Percentiles rank a stretch among this genome's conserved stretches.
These are phyloP conservation scores for Liodrosophila aerea DNA, from an alignment of 2,888 invertebrate species.

Conservation along the genomic window DNA sequence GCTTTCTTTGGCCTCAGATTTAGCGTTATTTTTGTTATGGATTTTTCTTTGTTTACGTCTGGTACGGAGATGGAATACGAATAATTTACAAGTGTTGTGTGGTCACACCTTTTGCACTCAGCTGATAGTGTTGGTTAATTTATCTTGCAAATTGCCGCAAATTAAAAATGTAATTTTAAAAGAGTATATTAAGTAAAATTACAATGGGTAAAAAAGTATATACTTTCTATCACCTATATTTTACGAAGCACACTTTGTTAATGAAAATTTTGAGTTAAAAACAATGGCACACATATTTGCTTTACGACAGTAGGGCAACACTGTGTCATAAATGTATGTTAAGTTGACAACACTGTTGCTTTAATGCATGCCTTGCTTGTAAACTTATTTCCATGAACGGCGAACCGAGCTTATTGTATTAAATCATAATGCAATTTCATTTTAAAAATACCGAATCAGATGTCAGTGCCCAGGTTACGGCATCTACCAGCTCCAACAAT, in stretches of 20 bases:
- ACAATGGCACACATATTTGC: neutral
- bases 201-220: constrained; percentile 35
- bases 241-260: constrained; percentile 34
- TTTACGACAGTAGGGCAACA: constrained; percentile 27
- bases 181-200: constrained; percentile 31
- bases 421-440: constrained; percentile 64
- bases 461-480: constrained; percentile 14
- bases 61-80: constrained; percentile 28
- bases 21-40: constrained; percentile 48
- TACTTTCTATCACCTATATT: constrained; percentile 8
- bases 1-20: constrained; percentile 36
- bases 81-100: constrained; percentile 42
- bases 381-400: no score
- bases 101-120: constrained; percentile 31
- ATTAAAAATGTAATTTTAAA: constrained; percentile 26
- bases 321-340: no score
- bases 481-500: constrained; percentile 41
- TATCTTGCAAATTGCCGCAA: constrained; percentile 18
- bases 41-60: constrained; percentile 54
- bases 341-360: no score
- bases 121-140: constrained; percentile 46
- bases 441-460: constrained; percentile 62
- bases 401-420: constrained; percentile 30
- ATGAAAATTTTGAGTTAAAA: neutral
- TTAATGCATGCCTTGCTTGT: no score